These are phyloP conservation scores for Tragopan temminckii DNA, from an alignment of 2,797 vertebrate genomes.

Conservation along the genomic window DNA sequence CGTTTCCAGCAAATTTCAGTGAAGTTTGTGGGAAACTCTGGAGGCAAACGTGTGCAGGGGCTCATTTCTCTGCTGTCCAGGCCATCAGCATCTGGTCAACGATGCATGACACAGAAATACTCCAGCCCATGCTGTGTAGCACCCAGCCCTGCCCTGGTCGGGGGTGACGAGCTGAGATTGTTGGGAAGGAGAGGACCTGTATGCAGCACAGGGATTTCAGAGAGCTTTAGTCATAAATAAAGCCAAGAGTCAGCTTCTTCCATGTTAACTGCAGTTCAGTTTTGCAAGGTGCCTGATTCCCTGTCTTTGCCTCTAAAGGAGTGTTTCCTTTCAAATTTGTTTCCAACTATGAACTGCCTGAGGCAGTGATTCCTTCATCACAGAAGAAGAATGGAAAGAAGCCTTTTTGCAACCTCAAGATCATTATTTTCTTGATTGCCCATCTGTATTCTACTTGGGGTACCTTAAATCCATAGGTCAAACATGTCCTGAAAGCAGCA, in stretches of 20 bases:
- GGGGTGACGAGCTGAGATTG: neutral
- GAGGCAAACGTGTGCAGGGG: neutral
- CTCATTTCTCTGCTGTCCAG: neutral
- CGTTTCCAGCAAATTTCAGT: neutral
- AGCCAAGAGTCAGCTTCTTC: neutral
- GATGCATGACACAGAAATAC: neutral
- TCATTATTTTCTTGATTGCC: neutral
- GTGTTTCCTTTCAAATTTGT: neutral
- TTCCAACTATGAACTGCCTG: neutral
- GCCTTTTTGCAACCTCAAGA: neutral
- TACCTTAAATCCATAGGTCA: neutral
- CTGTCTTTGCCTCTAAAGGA: accelerated
- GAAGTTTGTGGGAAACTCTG: neutral
- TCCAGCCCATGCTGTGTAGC: neutral
- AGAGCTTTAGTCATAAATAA: neutral
- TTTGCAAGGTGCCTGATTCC: neutral
- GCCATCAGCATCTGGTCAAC: accelerated
- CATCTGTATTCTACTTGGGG: neutral
- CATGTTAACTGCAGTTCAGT: neutral
- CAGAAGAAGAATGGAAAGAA: neutral
- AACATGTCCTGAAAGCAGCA: neutral
- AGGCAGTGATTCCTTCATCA: accelerated
- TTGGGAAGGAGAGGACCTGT: too few relatives aligned
- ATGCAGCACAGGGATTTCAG: neutral
- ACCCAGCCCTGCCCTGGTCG: neutral